Evolutionary conservation across 1,140 invertebrate genomes (phyloP).

Genomic region (Eumaeus atala): DNA sequence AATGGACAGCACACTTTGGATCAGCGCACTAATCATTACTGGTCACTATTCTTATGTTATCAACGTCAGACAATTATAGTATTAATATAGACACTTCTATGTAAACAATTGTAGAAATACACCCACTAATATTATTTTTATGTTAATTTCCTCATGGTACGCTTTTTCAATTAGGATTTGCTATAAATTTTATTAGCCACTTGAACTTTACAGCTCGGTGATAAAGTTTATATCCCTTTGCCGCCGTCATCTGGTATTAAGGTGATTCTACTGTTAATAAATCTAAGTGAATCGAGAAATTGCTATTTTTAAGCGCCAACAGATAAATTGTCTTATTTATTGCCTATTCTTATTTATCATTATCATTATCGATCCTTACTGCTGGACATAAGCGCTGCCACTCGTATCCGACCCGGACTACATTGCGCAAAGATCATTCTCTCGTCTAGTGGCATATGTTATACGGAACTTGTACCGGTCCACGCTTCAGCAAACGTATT

Average conservation of each 20-base stretch:
- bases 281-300: conserved; percentile 27
- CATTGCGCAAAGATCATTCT: too few relatives aligned
- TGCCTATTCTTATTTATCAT: too few relatives aligned
- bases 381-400: neutral
- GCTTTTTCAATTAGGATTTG: conserved; percentile 17
- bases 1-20: too few relatives aligned
- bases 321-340: too few relatives aligned
- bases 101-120: neutral
- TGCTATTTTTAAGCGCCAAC: too few relatives aligned
- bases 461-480: too few relatives aligned
- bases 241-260: conserved; percentile 20
- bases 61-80: neutral
- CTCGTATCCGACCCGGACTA: too few relatives aligned
- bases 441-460: too few relatives aligned
- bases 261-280: conserved; percentile 25
- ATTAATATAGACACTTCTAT: neutral
- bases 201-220: conserved; percentile 34
- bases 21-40: too few relatives aligned
- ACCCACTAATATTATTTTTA: too few relatives aligned
- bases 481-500: too few relatives aligned
- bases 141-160: conserved; percentile 3
- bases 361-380: neutral
- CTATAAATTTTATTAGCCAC: conserved; percentile 39
- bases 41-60: too few relatives aligned
- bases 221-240: conserved; percentile 47